Conservation (phyloP, 2,888 invertebrate species). For the Malacosoma neustria region DNA sequence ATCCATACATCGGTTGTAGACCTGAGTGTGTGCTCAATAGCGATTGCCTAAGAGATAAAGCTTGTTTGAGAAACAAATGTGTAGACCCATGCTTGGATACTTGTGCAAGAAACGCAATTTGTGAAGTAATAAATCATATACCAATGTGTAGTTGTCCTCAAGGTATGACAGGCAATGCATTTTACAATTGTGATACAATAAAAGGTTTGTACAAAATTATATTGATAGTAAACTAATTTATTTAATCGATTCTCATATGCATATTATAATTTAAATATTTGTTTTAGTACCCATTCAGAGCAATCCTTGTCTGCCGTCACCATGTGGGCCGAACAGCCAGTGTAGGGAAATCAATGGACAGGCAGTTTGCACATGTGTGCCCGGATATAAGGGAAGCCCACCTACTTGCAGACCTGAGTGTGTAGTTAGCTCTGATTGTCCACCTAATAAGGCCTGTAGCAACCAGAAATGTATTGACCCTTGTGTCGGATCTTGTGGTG, state of each 20-base stretch:
- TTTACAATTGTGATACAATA: slow-evolving; percentile 75
- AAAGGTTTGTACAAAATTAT: slow-evolving; percentile 44
- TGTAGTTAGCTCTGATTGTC: slow-evolving; percentile 83
- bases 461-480: slow-evolving; percentile 86
- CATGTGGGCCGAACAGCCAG: slow-evolving; percentile 86
- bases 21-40: slow-evolving; percentile 81
- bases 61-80: slow-evolving; percentile 81
- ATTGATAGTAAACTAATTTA: too few species aligned
- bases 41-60: slow-evolving; percentile 78
- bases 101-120: slow-evolving; percentile 81
- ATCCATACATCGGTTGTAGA: slow-evolving; percentile 80
- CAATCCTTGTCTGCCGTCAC: slow-evolving; percentile 82
- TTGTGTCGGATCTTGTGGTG: slow-evolving; percentile 83
- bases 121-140: slow-evolving; percentile 82
- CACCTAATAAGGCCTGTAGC: slow-evolving; percentile 81
- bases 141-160: slow-evolving; percentile 82
- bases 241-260: too few species aligned
- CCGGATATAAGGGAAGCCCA: slow-evolving; percentile 81
- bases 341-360: slow-evolving; percentile 78
- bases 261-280: slow-evolving; percentile 4
- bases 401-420: slow-evolving; percentile 87
- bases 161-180: slow-evolving; percentile 81
- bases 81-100: slow-evolving; percentile 80
- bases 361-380: slow-evolving; percentile 83
- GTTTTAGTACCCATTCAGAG: slow-evolving; percentile 41